These are phyloP conservation scores for Helogale parvula DNA, from an alignment of 2,113 vertebrate species.

Conservation along the genomic window DNA sequence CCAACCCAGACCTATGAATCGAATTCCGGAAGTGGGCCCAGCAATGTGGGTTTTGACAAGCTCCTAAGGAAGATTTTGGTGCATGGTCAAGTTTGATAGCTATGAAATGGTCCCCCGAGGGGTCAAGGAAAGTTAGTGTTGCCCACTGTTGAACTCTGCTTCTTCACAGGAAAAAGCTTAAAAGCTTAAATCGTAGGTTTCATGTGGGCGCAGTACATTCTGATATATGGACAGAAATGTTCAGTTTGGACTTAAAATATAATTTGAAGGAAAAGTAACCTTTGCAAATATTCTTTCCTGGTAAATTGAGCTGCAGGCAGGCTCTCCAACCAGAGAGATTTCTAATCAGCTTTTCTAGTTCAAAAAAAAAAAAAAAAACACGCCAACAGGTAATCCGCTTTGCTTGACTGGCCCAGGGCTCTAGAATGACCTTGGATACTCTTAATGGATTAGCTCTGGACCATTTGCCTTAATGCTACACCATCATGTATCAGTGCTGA, in stretches of 20 bases:
- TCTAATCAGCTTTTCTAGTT: background rate
- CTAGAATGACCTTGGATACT: background rate
- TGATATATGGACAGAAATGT: background rate
- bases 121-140: background rate
- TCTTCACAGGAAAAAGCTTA: background rate
- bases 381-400: background rate
- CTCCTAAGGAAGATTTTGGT: background rate
- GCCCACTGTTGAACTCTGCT: background rate
- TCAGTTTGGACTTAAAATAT: background rate
- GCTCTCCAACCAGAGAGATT: background rate
- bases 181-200: background rate
- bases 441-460: background rate
- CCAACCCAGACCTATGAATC: background rate
- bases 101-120: background rate
- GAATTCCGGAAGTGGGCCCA: background rate
- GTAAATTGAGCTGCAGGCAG: background rate
- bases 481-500: background rate
- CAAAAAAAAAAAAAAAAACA: background rate
- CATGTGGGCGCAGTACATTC: background rate
- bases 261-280: slow-evolving; percentile 30
- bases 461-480: background rate
- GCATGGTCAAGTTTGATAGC: background rate
- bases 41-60: background rate
- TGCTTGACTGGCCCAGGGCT: background rate
- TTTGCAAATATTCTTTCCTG: slow-evolving; percentile 22